Evolutionary conservation across 2,113 vertebrate genomes (phyloP).

Genomic region (Recurvirostra avosetta): DNA sequence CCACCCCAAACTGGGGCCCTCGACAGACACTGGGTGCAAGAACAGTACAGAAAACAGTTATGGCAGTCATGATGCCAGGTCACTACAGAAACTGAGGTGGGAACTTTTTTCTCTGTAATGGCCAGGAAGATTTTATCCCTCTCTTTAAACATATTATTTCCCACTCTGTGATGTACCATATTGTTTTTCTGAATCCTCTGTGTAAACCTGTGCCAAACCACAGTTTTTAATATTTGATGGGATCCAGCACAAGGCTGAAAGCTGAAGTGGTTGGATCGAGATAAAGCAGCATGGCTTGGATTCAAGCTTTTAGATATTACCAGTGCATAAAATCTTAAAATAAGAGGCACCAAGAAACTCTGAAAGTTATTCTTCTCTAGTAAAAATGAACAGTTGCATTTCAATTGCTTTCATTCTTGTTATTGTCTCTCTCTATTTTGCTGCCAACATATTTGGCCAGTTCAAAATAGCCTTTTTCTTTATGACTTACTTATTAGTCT

Average conservation of each 20-base stretch:
- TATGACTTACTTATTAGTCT: neutral
- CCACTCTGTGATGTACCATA: neutral
- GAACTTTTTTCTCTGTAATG: neutral
- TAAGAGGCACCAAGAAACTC: neutral
- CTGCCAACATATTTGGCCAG: neutral
- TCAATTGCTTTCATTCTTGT: neutral
- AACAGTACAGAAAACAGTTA: neutral
- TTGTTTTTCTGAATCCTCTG: neutral
- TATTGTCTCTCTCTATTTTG: neutral
- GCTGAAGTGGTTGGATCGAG: neutral
- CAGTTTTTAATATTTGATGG: conserved; percentile 28
- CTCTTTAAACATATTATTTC: neutral
- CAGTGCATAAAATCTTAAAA: neutral
- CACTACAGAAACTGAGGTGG: neutral
- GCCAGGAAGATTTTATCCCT: neutral
- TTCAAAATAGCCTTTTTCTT: neutral
- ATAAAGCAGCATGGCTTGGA: neutral
- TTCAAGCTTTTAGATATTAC: neutral
- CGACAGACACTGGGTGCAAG: neutral
- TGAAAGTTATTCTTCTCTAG: neutral
- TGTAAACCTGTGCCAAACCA: conserved; percentile 16
- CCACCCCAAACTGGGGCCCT: neutral
- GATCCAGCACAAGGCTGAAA: neutral
- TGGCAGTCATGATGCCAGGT: neutral
- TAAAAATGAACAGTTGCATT: neutral